Percentiles rank a stretch among this genome's conserved stretches.
phyloP scores from a whole-genome alignment of 35 echinoderm and acorn worm genomes.

The Heliocidaris tuberculata region DNA sequence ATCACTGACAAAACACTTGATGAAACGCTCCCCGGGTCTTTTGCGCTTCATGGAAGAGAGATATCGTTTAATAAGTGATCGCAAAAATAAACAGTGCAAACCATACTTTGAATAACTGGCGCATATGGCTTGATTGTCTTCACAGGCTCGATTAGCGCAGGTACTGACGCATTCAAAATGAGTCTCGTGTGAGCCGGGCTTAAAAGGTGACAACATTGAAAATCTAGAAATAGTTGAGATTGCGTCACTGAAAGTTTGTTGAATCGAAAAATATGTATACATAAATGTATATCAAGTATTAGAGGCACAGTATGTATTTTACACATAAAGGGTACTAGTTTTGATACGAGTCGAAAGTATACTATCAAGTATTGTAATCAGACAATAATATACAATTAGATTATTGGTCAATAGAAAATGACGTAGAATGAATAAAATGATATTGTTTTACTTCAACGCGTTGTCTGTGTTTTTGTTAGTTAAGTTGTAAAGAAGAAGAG shows the following conservation, averaged over 20 bases:
- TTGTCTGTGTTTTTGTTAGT: neutral
- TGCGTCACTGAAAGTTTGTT: neutral
- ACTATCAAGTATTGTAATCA: neutral
- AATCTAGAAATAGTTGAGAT: too few species aligned
- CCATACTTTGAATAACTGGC: too few species aligned
- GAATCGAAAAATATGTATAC: neutral
- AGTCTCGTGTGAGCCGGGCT: too few species aligned
- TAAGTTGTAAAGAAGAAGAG: neutral
- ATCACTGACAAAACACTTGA: too few species aligned
- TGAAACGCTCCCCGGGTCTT: too few species aligned
- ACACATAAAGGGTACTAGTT: neutral
- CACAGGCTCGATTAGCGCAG: too few species aligned
- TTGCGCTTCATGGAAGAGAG: too few species aligned
- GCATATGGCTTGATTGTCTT: too few species aligned
- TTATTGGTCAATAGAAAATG: neutral
- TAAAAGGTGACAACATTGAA: too few species aligned
- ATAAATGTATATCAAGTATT: constrained; percentile 7
- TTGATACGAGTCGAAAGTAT: neutral
- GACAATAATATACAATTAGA: neutral
- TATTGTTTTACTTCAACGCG: neutral
- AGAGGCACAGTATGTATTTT: neutral
- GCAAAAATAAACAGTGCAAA: too few species aligned
- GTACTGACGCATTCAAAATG: too few species aligned
- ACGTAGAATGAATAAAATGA: neutral
- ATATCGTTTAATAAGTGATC: too few species aligned